Evolutionary conservation across 1,140 invertebrate genomes (phyloP).

Genomic region (Chironomus striatipennis): DNA sequence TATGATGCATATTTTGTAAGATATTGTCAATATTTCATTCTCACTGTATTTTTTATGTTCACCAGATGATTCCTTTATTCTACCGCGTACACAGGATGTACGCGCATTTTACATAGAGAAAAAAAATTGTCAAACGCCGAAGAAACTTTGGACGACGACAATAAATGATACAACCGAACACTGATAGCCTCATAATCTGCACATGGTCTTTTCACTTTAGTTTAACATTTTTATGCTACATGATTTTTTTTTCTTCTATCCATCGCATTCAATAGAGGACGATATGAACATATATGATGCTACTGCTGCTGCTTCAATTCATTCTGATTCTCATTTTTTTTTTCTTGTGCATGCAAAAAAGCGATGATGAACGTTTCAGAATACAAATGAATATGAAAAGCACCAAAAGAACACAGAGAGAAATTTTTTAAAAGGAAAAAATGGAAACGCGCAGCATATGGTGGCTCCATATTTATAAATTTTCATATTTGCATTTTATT

Average conservation of each 20-base stretch:
- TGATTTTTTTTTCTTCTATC: not conserved
- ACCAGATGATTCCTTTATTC: not conserved
- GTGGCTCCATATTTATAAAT: slow-evolving; percentile 23
- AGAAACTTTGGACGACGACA: not conserved
- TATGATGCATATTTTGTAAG: slow-evolving; percentile 17
- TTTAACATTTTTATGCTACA: not conserved
- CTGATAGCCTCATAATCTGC: slow-evolving; percentile 19
- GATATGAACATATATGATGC: too few species aligned
- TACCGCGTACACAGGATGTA: not conserved
- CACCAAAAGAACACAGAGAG: not conserved
- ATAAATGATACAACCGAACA: slow-evolving; percentile 18
- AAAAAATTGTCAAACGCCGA: not conserved
- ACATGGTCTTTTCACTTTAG: slow-evolving; percentile 20
- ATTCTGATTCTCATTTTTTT: too few species aligned
- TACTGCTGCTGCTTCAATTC: not conserved
- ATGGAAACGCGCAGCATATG: not conserved
- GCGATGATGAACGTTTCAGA: slow-evolving; percentile 21
- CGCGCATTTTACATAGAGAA: not conserved
- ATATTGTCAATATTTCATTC: slow-evolving; percentile 22
- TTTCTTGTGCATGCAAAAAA: slow-evolving; percentile 18
- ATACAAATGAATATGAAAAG: slow-evolving; percentile 22
- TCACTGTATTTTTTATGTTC: slow-evolving; percentile 6
- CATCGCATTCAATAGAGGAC: not conserved
- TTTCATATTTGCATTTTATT: slow-evolving; percentile 24
- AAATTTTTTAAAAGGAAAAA: not conserved